phyloP scores from a whole-genome alignment of 2,888 invertebrate species.

The Tipula unca region DNA sequence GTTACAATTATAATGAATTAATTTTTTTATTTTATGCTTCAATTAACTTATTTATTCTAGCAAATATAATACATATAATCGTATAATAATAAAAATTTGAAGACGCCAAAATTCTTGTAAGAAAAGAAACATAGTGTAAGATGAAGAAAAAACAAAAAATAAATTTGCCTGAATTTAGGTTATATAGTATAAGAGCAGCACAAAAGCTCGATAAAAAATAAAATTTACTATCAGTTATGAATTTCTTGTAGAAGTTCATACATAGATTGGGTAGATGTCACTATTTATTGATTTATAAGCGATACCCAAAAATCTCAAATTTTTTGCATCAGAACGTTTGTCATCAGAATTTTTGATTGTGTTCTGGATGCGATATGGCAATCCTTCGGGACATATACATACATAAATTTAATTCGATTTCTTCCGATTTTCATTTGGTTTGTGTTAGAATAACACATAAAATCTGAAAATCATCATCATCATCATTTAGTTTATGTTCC shows the following conservation, averaged over 20 bases:
- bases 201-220: neutral
- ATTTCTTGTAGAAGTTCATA: neutral
- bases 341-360: neutral
- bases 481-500: neutral
- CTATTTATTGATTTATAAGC: neutral
- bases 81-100: neutral
- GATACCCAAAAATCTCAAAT: neutral
- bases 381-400: neutral
- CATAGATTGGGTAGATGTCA: neutral
- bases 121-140: neutral
- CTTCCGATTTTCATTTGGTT: neutral
- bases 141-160: neutral
- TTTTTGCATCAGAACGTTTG: neutral
- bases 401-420: neutral
- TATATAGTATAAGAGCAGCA: neutral
- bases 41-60: neutral
- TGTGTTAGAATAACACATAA: neutral
- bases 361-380: neutral
- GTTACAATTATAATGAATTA: neutral
- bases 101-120: neutral
- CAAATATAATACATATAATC: neutral
- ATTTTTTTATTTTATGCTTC: neutral
- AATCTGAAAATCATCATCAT: neutral
- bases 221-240: neutral
- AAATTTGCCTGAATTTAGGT: neutral